Evolutionary conservation across 2,113 vertebrate genomes (phyloP).

Genomic region (Anser brachyrhynchus): DNA sequence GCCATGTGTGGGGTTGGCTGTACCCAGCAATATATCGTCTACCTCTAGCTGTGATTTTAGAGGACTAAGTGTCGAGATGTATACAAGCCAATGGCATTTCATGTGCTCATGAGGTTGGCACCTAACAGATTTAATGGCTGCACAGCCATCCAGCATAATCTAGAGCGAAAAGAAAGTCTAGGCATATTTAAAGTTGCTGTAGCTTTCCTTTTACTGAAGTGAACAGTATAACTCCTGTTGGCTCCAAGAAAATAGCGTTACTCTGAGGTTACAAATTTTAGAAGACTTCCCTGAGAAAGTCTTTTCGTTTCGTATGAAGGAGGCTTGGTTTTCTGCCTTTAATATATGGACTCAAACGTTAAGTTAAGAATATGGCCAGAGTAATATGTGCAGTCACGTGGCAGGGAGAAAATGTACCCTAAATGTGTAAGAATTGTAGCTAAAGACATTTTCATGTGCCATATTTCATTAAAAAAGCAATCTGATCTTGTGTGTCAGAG

Average conservation of each 20-base stretch:
- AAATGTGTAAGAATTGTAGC: neutral
- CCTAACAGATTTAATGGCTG: neutral
- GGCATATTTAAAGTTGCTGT: neutral
- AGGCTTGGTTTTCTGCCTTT: neutral
- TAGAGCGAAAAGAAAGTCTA: neutral
- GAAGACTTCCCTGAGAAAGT: neutral
- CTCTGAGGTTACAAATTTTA: neutral
- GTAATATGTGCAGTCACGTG: neutral
- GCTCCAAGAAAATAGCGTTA: neutral
- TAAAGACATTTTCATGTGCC: neutral
- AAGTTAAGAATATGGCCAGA: neutral
- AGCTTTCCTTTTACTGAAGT: neutral
- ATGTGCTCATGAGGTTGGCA: neutral
- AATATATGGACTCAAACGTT: neutral
- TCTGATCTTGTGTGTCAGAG: neutral
- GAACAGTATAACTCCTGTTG: neutral
- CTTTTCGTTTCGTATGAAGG: neutral
- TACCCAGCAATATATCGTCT: too few relatives aligned
- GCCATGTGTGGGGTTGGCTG: rapidly evolving
- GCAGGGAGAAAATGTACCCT: neutral
- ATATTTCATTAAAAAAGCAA: neutral
- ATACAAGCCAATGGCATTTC: neutral
- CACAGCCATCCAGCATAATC: neutral
- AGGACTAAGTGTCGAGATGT: rapidly evolving
- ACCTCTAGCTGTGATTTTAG: neutral